phyloP scores from a whole-genome alignment of 2,113 vertebrate species.

The Takifugu bimaculatus region DNA sequence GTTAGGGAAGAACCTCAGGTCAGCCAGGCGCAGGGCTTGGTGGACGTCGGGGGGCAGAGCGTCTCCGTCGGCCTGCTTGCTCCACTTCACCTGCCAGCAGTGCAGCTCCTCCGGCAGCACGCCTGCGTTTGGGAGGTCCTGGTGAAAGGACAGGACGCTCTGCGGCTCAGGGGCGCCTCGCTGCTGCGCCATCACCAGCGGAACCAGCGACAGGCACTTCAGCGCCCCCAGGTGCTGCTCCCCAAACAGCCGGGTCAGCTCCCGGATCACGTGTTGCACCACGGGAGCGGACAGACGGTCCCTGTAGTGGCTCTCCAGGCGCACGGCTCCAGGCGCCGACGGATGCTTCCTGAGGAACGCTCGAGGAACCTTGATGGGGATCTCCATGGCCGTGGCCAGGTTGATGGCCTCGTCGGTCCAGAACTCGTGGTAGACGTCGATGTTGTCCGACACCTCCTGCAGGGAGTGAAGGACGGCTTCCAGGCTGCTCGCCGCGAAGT shows the following conservation, averaged over 20 bases:
- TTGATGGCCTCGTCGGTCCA: slow-evolving; percentile 92
- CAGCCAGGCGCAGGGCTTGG: slow-evolving; percentile 85
- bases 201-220: slow-evolving; percentile 85
- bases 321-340: slow-evolving; percentile 70
- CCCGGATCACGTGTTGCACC: slow-evolving; percentile 80
- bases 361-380: slow-evolving; percentile 84
- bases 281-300: slow-evolving; percentile 83
- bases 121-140: slow-evolving; percentile 85
- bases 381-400: slow-evolving; percentile 82
- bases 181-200: slow-evolving; percentile 85
- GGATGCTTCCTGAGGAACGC: slow-evolving; percentile 78
- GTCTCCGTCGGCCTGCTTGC: slow-evolving; percentile 87
- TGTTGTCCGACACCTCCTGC: slow-evolving; percentile 90
- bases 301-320: slow-evolving; percentile 86
- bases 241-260: slow-evolving; percentile 84
- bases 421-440: slow-evolving; percentile 95
- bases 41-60: slow-evolving; percentile 82
- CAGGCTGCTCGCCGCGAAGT: slow-evolving; percentile 82
- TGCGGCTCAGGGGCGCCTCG: slow-evolving; percentile 88
- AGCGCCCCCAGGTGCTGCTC: slow-evolving; percentile 87
- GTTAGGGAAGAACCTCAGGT: slow-evolving; percentile 94
- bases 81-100: slow-evolving; percentile 98
- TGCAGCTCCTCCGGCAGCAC: slow-evolving; percentile 88
- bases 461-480: slow-evolving; percentile 86
- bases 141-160: slow-evolving; percentile 81